These are phyloP conservation scores for Rhorus exstirpatorius DNA, from an alignment of 2,888 invertebrate genomes.

Conservation along the genomic window DNA sequence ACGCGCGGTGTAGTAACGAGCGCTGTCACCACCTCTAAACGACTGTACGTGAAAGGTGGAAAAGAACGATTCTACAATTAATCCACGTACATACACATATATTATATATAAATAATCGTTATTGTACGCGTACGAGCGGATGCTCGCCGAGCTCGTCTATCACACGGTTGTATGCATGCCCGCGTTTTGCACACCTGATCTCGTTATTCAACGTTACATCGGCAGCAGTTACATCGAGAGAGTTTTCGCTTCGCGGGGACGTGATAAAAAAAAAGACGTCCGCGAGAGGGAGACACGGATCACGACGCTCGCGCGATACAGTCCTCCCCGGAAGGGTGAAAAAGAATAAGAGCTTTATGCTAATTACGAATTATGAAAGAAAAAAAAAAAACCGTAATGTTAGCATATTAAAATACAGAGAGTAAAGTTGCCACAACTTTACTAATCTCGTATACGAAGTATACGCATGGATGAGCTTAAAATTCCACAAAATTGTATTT, in stretches of 20 bases:
- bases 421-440: background rate
- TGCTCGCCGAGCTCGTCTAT: slow-evolving; percentile 52
- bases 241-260: slow-evolving; percentile 28
- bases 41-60: slow-evolving; percentile 59
- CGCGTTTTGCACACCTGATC: slow-evolving; percentile 56
- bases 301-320: slow-evolving; percentile 51
- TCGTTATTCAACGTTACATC: slow-evolving; percentile 48
- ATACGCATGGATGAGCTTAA: background rate
- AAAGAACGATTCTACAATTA: slow-evolving; percentile 48
- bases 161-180: slow-evolving; percentile 34
- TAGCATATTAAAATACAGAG: background rate
- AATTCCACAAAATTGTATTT: slow-evolving; percentile 36
- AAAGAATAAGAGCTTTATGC: slow-evolving; percentile 42
- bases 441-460: slow-evolving; percentile 2
- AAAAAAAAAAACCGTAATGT: background rate
- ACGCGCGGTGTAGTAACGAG: slow-evolving; percentile 69
- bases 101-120: slow-evolving; percentile 6
- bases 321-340: slow-evolving; percentile 56
- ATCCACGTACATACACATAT: slow-evolving; percentile 7
- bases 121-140: slow-evolving; percentile 28
- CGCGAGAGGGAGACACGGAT: slow-evolving; percentile 65
- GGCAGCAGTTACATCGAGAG: slow-evolving; percentile 56
- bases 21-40: slow-evolving; percentile 69
- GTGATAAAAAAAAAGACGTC: slow-evolving; percentile 33
- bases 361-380: slow-evolving; percentile 38